Evolutionary conservation across 2,113 vertebrate species (phyloP), one percentile per base, ranked within the genome.

Genomic region (Orcinus orca): DNA sequence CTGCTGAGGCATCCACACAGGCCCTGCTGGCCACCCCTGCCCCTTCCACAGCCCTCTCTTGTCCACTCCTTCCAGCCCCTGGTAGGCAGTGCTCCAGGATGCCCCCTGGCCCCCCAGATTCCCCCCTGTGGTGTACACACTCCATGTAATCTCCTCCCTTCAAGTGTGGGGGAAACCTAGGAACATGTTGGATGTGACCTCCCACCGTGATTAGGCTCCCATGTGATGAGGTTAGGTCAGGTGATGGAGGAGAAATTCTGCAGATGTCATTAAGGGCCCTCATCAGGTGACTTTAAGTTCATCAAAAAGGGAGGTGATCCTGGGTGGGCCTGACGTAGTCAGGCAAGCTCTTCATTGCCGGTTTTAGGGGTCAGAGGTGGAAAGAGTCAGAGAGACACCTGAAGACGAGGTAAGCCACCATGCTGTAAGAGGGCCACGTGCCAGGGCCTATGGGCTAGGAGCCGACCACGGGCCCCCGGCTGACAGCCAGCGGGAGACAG

Each of bases 181-280:
- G 33, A 3, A 44, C 29, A 31, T 0, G 41, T 2, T 25, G 60
- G 74, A 1, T 5, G 33, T 14, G 14, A 4, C 3, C 23, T 50
- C 55, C 53, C 20, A 13, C 20, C 13, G 31, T 55, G 50, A 23
- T 21, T 5, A 23, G 18, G 74, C 17, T 77, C 60, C 60, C 60
- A 29, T 6, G 9, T 23, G 13, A 26, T 4, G 6, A 7, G 5
- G 33, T 13, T 2, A 3, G 8, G 14, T 50, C 8, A 26, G 5
- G 2, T 6, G 55, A 23, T 25, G 41, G 41, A 60, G n/a, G 23
- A 2, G 5, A 53, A 25, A 17, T 25, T 44, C 36, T 50, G 33
- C 47, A 58, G 15, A 20, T 4, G 21, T 25, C 15, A 70, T 50
- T 33, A 70, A 82, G 23, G 33, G 23, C 15, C 10, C 53, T 74